Percentiles rank a stretch among this genome's conserved stretches.
Evolutionary conservation across 1,140 invertebrate genomes (phyloP).

Genomic region (Drosophila lini): DNA sequence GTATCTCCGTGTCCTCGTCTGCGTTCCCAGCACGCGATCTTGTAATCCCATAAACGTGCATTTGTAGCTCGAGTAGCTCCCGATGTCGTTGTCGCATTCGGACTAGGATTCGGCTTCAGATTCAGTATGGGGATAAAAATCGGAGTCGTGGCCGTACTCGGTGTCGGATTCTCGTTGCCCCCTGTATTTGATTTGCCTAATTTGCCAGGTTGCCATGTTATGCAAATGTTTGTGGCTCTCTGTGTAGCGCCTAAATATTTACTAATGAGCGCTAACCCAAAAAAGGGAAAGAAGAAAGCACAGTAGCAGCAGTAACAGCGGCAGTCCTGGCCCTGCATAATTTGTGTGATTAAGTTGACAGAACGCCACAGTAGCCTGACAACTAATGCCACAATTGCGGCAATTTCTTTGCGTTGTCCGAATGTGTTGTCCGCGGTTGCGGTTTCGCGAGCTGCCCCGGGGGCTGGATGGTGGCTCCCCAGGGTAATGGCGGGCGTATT

Average conservation of each 20-base stretch:
- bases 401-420: conserved; percentile 71
- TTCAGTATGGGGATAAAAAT: neutral
- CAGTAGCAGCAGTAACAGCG: conserved; percentile 5
- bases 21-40: conserved; percentile 67
- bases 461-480: conserved; percentile 13
- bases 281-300: conserved; percentile 29
- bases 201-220: conserved; percentile 72
- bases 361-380: conserved; percentile 50
- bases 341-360: conserved; percentile 67
- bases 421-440: conserved; percentile 58
- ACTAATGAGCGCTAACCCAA: conserved; percentile 77
- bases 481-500: conserved; percentile 37
- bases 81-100: conserved; percentile 31
- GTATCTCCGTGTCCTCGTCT: conserved; percentile 62
- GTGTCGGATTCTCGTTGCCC: conserved; percentile 9
- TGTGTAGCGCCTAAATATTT: conserved; percentile 56
- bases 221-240: conserved; percentile 60
- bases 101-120: conserved; percentile 10
- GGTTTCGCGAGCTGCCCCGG: neutral
- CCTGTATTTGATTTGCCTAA: conserved; percentile 71
- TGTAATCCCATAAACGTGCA: conserved; percentile 66
- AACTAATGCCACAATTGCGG: conserved; percentile 63
- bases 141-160: neutral
- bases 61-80: conserved; percentile 45
- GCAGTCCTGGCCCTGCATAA: conserved; percentile 42